Evolutionary conservation across 2,797 vertebrate species (phyloP).

Genomic region (Melanotaenia pygmaea): DNA sequence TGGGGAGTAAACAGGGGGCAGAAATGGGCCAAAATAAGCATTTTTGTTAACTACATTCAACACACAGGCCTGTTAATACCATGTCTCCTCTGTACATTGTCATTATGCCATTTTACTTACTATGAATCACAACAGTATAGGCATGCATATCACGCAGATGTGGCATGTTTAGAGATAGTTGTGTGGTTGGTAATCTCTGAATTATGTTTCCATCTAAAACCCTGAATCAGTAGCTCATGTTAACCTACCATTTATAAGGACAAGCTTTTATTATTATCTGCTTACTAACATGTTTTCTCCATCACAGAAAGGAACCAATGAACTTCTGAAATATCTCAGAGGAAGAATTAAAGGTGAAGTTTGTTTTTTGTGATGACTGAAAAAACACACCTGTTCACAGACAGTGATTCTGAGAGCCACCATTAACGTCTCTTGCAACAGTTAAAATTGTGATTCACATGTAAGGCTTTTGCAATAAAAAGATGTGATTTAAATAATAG

Average conservation of each 20-base stretch:
- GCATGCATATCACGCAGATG: not conserved
- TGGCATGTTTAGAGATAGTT: not conserved
- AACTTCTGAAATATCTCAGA: slow-evolving; percentile 91
- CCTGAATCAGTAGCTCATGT: not conserved
- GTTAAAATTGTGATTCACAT: not conserved
- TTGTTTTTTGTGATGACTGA: not conserved
- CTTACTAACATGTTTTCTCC: slow-evolving; percentile 17
- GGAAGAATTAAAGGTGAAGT: slow-evolving; percentile 92
- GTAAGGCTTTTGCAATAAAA: not conserved
- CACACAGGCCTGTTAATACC: not conserved
- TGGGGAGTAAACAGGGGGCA: not conserved
- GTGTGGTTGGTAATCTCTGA: not conserved
- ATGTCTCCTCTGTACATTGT: too few species aligned
- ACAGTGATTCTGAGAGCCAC: not conserved
- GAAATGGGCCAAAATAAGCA: not conserved
- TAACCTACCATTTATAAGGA: not conserved
- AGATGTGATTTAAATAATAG: not conserved
- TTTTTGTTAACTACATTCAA: not conserved
- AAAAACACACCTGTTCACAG: not conserved
- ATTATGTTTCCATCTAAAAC: not conserved
- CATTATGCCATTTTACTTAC: not conserved
- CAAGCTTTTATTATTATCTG: not conserved
- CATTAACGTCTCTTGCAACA: not conserved
- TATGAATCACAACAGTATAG: not conserved
- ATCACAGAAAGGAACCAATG: slow-evolving; percentile 92